Evolutionary conservation across 2,113 vertebrate genomes (phyloP), one percentile per base, ranked within the genome.

Genomic region (Kryptolebias marmoratus): DNA sequence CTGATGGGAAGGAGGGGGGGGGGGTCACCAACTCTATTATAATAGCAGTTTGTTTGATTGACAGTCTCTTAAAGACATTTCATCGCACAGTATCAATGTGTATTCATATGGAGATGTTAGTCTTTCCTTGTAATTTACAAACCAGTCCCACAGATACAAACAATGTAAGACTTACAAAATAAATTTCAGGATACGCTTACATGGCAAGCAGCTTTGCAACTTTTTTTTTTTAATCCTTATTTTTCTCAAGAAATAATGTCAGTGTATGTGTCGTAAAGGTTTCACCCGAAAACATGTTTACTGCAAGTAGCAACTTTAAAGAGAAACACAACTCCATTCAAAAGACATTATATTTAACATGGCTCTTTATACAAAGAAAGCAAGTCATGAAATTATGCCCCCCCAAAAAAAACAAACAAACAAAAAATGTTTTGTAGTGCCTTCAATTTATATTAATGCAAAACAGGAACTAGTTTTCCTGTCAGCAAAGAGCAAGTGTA

Each of bases 121-220:
- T 89, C 77, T 85, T 87, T 89, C 71, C 81, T 90, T 91, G 91
- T 93, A 92, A 92, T 98, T 96, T 97, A 98, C 96, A 99, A 98
- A 98, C 95, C 95, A 96, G 96, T 95, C 97, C 95, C 96, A 98
- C 97, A 95, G 95, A 97, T 98, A 98, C 96, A 96, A 98, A 98
- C 96, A 96, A 96, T 96, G 94, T 90, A 88, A 89, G 90, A 93
- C 92, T 97, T 98, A 98, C 95, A 98, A 98, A 99, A 97, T 98
- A 98, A 96, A 97, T 88, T 96, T 95, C 94, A 95, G 94, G 92
- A 89, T 95, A 96, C 96, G 98, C 98, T 99, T 97, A 98, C 98
- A 98, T 88, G 95, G 97, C 96, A 98, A 99, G 98, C 98, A 99
- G 93, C 95, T 95, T 91, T 90, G 91, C 89, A 74, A 67, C 75